Conservation (phyloP, 2,113 vertebrate genomes). For the Pterocles burchelli region DNA sequence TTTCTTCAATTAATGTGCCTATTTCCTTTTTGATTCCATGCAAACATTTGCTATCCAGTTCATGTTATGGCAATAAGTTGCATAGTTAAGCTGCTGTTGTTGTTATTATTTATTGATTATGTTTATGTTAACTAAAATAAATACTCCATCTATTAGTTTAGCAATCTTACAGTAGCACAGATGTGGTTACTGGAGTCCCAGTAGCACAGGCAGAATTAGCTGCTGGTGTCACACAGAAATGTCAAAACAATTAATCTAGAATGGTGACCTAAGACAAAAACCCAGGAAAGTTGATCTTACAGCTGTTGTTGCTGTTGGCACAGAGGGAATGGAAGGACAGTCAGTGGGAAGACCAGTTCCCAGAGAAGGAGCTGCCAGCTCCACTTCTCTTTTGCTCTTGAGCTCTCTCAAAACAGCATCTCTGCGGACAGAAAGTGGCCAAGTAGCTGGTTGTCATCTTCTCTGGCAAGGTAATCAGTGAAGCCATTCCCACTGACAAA, state of each 20-base stretch:
- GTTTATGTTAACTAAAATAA: neutral
- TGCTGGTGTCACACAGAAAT: slow-evolving; percentile 43
- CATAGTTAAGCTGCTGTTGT: neutral
- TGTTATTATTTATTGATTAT: neutral
- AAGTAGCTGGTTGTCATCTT: neutral
- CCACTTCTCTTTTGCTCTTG: neutral
- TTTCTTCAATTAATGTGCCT: neutral
- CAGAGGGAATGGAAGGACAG: neutral
- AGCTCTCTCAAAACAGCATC: slow-evolving; percentile 11
- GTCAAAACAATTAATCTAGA: slow-evolving; percentile 53
- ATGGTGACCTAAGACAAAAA: neutral
- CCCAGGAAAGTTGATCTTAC: neutral
- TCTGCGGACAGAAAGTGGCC: neutral
- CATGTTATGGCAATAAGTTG: neutral
- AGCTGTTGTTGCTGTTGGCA: slow-evolving; percentile 32
- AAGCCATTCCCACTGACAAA: neutral
- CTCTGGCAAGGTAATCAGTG: neutral
- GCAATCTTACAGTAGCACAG: neutral
- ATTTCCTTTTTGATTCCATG: slow-evolving; percentile 23
- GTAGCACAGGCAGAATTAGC: slow-evolving; percentile 17
- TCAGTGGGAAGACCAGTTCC: neutral
- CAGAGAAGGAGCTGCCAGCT: neutral
- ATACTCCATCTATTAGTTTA: neutral
- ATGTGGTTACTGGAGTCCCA: neutral
- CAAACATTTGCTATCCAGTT: neutral